These are phyloP conservation scores for Calyptommatus sinebrachiatus DNA, from an alignment of 2,113 vertebrate species.

Conservation along the genomic window DNA sequence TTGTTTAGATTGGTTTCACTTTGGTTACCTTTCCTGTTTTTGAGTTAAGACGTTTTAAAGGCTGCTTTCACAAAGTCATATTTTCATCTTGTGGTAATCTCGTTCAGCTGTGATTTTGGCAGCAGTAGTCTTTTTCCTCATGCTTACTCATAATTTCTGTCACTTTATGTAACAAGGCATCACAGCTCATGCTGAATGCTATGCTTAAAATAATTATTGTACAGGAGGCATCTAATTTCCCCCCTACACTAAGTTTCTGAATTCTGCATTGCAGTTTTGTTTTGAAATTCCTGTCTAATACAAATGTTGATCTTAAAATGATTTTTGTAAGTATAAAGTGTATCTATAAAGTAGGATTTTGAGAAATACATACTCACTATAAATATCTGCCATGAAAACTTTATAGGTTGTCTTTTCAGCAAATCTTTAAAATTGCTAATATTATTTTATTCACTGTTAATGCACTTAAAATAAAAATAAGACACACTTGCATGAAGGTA, in stretches of 20 bases:
- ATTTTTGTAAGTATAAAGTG: neutral
- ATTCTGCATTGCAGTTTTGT: constrained; percentile 10
- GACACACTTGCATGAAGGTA: too few relatives aligned
- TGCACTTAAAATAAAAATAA: too few relatives aligned
- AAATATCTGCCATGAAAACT: too few relatives aligned
- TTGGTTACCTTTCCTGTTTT: neutral
- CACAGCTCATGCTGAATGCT: constrained; percentile 8
- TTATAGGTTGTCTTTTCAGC: neutral
- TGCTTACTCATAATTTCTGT: constrained; percentile 16
- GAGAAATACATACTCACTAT: too few relatives aligned
- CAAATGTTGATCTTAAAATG: neutral
- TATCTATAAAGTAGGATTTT: too few relatives aligned
- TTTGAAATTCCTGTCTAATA: neutral
- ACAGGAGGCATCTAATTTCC: neutral
- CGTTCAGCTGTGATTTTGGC: neutral
- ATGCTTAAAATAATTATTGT: constrained; percentile 16
- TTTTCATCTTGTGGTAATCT: neutral
- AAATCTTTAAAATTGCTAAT: neutral
- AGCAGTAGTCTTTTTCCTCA: neutral
- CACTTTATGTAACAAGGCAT: constrained; percentile 8
- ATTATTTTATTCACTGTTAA: neutral
- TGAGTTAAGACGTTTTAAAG: neutral
- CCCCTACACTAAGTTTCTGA: neutral
- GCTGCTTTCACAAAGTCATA: neutral
- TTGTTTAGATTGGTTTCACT: neutral